These are phyloP conservation scores for Lithophane ornitopus DNA, from an alignment of 2,888 invertebrate species.

Conservation along the genomic window DNA sequence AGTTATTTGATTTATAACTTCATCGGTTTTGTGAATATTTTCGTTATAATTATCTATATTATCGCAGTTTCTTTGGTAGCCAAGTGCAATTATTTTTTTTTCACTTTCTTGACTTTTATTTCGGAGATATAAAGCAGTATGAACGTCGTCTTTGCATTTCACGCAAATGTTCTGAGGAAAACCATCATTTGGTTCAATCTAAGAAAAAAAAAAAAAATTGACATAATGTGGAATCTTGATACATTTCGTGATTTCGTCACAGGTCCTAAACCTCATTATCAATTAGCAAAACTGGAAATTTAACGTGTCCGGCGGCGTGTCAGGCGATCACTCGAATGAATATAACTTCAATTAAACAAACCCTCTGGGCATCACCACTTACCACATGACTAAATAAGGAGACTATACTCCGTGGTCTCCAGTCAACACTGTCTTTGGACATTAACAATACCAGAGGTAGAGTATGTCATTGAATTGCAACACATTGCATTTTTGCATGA, in stretches of 20 bases:
- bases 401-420: no score
- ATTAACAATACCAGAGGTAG: no score
- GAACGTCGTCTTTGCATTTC: slow-evolving; percentile 40
- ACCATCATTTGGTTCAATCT: slow-evolving; percentile 56
- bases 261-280: not conserved
- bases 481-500: no score
- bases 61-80: slow-evolving; percentile 11
- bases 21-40: slow-evolving; percentile 6
- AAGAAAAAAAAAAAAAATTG: slow-evolving; percentile 1
- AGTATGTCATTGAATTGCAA: not conserved
- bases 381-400: no score
- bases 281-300: not conserved
- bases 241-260: not conserved
- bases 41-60: not conserved
- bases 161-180: slow-evolving; percentile 56
- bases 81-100: slow-evolving; percentile 15
- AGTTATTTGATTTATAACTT: not conserved
- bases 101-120: slow-evolving; percentile 37
- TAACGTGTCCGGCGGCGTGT: no score
- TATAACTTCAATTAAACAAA: no score
- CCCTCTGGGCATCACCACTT: no score
- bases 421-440: no score
- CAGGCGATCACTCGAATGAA: no score
- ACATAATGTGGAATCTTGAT: not conserved
- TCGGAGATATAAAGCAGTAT: slow-evolving; percentile 39